A percentile compares a stretch with the other conserved stretches of the same genome.
Conservation (phyloP, 2,797 vertebrate species). For the Sebastes oblongus region DNA sequence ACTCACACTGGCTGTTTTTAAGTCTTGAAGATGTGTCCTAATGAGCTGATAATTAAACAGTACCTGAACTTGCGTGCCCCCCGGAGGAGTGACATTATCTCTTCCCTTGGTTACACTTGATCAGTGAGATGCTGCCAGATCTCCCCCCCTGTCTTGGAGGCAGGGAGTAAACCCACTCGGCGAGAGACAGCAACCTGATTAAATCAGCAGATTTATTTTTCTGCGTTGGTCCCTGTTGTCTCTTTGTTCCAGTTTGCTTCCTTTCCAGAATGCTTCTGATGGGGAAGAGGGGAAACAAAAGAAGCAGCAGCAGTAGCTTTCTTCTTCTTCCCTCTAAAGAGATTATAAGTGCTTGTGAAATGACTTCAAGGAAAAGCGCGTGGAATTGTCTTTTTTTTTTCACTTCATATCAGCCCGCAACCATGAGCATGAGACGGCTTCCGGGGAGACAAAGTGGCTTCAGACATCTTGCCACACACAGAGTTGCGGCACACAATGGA, state of each 20-base stretch:
- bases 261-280: conserved; percentile 64
- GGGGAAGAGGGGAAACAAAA: conserved; percentile 59
- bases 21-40: conserved; percentile 53
- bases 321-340: conserved; percentile 69
- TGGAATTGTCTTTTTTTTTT: conserved; percentile 52
- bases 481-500: conserved; percentile 52
- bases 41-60: conserved; percentile 67
- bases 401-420: conserved; percentile 60
- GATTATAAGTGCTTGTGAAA: conserved; percentile 77
- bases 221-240: conserved; percentile 62
- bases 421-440: conserved; percentile 59
- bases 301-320: conserved; percentile 61
- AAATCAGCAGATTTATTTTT: conserved; percentile 75
- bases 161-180: conserved; percentile 45
- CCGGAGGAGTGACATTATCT: conserved; percentile 49
- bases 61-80: conserved; percentile 49
- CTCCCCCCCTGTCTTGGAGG: conserved; percentile 51
- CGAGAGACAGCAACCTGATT: conserved; percentile 68
- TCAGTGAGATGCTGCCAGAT: conserved; percentile 39
- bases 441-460: conserved; percentile 53
- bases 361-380: conserved; percentile 71
- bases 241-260: conserved; percentile 76
- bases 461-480: conserved; percentile 62
- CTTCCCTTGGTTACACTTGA: conserved; percentile 49
- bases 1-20: conserved; percentile 50